Evolutionary conservation across 2,797 vertebrate genomes (phyloP).

Genomic region (Denticeps clupeoides): DNA sequence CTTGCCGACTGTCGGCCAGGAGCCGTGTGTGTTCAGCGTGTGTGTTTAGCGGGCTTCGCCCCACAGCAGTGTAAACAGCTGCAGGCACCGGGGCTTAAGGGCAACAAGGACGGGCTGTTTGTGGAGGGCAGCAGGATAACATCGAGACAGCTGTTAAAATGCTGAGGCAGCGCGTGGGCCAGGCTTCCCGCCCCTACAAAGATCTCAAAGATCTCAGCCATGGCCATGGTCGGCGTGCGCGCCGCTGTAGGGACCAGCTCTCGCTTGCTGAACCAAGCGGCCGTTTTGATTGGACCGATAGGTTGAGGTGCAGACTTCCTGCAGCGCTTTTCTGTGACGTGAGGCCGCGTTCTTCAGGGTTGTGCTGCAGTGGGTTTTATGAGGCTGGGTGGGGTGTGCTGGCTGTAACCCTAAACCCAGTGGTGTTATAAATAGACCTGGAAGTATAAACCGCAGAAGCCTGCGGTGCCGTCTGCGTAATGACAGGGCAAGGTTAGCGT

Average conservation of each 20-base stretch:
- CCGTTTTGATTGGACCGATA: too few species aligned
- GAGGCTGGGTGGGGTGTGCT: conserved; percentile 9
- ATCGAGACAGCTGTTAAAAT: conserved; percentile 32
- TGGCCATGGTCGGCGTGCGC: too few species aligned
- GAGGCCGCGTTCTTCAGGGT: not conserved
- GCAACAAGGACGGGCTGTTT: conserved; percentile 29
- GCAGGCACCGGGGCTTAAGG: not conserved
- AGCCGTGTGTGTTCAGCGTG: conserved; percentile 5
- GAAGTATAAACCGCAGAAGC: conserved; percentile 27
- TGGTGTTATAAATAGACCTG: conserved; percentile 29
- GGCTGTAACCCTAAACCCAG: conserved; percentile 17
- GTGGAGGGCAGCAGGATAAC: conserved; percentile 16
- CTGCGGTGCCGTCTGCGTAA: conserved; percentile 18
- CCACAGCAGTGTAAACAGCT: conserved; percentile 10
- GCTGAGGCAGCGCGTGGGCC: conserved; percentile 4
- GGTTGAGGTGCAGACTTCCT: not conserved
- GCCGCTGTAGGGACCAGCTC: too few species aligned
- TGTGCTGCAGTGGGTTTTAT: conserved; percentile 17
- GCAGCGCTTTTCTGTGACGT: conserved; percentile 5
- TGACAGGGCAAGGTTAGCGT: conserved; percentile 25
- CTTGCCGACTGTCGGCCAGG: too few species aligned
- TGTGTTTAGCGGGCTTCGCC: conserved; percentile 11
- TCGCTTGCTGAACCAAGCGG: too few species aligned
- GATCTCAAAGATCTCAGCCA: too few species aligned
- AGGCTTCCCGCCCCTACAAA: conserved; percentile 11